Base-by-base conservation (phyloP, 92 coral and sea anemone species). In the Pocillopora meandrina region DNA sequence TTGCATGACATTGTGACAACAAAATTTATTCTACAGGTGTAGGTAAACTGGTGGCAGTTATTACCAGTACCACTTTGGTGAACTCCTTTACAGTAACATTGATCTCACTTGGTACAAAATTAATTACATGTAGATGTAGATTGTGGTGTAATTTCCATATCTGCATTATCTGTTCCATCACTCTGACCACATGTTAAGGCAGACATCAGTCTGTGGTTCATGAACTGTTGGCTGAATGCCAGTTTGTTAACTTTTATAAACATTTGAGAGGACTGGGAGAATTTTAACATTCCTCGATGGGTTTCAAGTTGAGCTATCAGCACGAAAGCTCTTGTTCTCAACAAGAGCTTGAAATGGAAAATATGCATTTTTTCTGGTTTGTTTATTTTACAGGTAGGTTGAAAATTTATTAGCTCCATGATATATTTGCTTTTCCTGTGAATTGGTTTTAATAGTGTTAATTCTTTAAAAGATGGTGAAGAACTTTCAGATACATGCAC, bases 311-410 rank as follows among this genome's bases (percentile, higher is more conserved):
- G 1, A 70, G 69, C 55, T 31, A n/a, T 35, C 68, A 59, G 13
- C 74, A 19, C 19, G 76, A 69, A 66, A 78, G 20, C 60, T 49
- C 82, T 8, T 14, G 47, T 13, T 21, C 19, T 47, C 66, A 70
- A 59, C 76, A 73, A 20, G 55, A 72, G 73, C 56, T 62, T 10
- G 2, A 13, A 17, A 61, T 21, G 33, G 23, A 42, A 23, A 73
- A 17, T 18, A 81, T 87, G 68, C 78, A 82, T 59, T 81, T 56
- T 64, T 87, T 81, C 76, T 87, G 90, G 83, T 87, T 80, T 68
- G 86, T 87, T 19, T 87, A 87, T 19, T n/a, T 87, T 11, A 42
- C 87, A 82, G 90, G 90, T 87, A 75, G 68, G 82, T 11, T 31
- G 64, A 34, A 80, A 67, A 18, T 19, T 67, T 57, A 31, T 67